These are phyloP conservation scores for Bradypus variegatus DNA, from an alignment of 2,797 vertebrate genomes.

Conservation along the genomic window DNA sequence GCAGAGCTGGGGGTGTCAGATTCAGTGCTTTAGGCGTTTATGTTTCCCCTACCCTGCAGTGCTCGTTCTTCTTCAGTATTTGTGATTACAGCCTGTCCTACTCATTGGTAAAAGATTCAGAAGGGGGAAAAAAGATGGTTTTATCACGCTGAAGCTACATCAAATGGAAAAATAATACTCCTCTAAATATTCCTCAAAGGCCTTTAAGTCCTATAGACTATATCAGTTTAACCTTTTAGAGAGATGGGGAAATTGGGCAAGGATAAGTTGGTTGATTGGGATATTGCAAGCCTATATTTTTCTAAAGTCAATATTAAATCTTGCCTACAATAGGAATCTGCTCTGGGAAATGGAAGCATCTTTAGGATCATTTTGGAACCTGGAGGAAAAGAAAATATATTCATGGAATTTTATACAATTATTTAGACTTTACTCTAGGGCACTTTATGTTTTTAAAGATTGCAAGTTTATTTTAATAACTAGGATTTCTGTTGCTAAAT, in stretches of 20 bases:
- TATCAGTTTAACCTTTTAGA: neutral
- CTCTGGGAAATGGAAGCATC: neutral
- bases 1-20: neutral
- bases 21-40: neutral
- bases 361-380: slow-evolving; percentile 36
- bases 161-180: neutral
- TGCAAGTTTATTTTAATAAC: slow-evolving; percentile 20
- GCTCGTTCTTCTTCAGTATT: neutral
- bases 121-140: neutral
- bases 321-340: neutral
- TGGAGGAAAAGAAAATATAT: neutral
- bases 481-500: slow-evolving; percentile 29
- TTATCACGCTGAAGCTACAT: neutral
- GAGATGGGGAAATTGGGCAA: neutral
- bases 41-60: rapidly evolving
- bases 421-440: slow-evolving; percentile 7
- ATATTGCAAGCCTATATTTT: neutral
- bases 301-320: neutral
- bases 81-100: neutral
- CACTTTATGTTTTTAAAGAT: slow-evolving; percentile 3
- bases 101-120: neutral
- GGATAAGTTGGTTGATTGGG: neutral
- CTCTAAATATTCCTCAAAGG: neutral
- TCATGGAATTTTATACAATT: neutral
- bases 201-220: neutral